Conservation (phyloP, 1,140 invertebrate species). For the Choristoneura fumiferana region DNA sequence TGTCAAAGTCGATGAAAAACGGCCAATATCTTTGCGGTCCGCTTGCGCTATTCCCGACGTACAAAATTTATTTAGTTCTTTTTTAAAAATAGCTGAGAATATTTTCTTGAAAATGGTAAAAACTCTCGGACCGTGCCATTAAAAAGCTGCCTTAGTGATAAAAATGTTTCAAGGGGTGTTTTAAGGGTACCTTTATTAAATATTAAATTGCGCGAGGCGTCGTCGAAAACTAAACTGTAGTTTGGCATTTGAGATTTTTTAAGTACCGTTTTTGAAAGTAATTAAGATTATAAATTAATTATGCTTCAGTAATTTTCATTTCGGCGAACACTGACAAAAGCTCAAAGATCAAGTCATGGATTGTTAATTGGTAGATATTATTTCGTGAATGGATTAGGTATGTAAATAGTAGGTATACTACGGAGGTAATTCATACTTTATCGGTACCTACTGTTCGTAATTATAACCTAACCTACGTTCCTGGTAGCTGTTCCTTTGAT, state of each 20-base stretch:
- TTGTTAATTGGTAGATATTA: no score
- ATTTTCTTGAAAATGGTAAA: conserved; percentile 5
- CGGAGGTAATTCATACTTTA: no score
- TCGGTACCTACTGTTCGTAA: no score
- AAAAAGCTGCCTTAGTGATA: conserved; percentile 2
- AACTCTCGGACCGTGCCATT: not conserved
- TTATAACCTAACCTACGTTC: no score
- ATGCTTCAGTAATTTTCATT: no score
- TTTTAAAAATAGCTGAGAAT: not conserved
- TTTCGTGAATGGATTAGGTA: no score
- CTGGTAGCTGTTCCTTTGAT: no score
- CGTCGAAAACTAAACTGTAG: not conserved
- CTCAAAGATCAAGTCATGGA: no score
- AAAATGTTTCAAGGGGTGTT: conserved; percentile 4
- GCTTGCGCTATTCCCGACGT: not conserved
- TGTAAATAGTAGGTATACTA: no score
- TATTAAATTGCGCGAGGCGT: conserved; percentile 8
- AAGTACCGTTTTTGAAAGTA: no score
- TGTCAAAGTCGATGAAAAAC: not conserved
- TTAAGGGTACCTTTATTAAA: conserved; percentile 13
- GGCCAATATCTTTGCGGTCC: not conserved
- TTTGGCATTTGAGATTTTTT: not conserved
- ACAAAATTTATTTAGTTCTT: conserved; percentile 10
- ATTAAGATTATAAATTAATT: no score
- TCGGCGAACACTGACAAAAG: no score